Percentiles rank a stretch among this genome's conserved stretches.
These are phyloP conservation scores for Myotis myotis DNA, from an alignment of 2,797 vertebrate genomes.

Conservation along the genomic window DNA sequence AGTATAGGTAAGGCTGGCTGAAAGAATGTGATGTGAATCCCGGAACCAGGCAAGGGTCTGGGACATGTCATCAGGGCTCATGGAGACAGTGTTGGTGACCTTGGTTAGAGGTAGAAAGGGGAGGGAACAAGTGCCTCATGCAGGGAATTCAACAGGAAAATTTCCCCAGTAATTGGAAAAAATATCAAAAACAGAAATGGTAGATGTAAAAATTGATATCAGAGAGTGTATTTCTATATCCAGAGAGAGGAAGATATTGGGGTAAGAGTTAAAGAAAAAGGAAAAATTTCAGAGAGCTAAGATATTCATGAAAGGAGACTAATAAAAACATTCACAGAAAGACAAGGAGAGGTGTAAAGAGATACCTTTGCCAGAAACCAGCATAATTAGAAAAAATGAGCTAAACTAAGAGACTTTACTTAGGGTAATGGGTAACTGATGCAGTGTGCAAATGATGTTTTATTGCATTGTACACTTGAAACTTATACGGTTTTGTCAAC, in stretches of 20 bases:
- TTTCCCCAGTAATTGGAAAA: not conserved
- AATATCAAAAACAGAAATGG: not conserved
- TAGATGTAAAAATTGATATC: not conserved
- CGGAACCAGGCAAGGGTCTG: not conserved
- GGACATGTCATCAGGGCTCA: not conserved
- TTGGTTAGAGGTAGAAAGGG: not conserved
- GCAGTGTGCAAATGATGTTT: too few species aligned
- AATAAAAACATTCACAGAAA: not conserved
- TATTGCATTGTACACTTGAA: too few species aligned
- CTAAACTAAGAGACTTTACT: too few species aligned
- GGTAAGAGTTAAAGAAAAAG: not conserved
- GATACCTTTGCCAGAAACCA: not conserved
- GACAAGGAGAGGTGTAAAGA: not conserved
- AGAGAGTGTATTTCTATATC: not conserved
- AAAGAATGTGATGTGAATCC: not conserved
- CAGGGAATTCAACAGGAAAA: not conserved
- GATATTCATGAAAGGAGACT: not conserved
- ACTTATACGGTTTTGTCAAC: too few species aligned
- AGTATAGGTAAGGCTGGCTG: constrained; percentile 45
- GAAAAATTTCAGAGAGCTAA: not conserved
- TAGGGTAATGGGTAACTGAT: too few species aligned
- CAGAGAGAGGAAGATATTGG: not conserved
- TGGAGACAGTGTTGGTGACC: fast-evolving
- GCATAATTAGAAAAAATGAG: too few species aligned
- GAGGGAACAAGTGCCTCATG: too few species aligned